Base-by-base conservation (phyloP, 2,888 invertebrate species). In the Ramazzottius varieornatus region DNA sequence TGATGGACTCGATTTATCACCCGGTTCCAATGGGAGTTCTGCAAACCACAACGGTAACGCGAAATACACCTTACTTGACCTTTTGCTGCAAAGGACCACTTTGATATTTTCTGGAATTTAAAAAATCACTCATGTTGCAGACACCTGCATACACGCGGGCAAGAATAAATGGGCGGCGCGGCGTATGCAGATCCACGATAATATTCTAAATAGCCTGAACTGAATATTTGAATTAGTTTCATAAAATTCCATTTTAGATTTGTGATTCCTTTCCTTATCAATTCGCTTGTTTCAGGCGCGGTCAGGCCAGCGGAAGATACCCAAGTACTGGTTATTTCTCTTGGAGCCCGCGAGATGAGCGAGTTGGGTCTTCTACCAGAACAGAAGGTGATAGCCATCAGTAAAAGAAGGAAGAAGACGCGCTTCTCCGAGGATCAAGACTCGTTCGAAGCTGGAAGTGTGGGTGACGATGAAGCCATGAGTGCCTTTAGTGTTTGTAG, bases 381-480 rank as follows among this genome's bases (percentile, higher is more conserved):
- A 33, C 46, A 65, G 29, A 33, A 54, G 29, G 54, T 54, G 29
- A 16, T 54, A 29, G 54, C 54, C 4, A 24, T 54, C 16, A 54
- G 29, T 54, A 54, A 29, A 54, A 29, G 29, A 54, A 54, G 24
- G 54, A 80, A 80, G 69, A 71, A 79, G 54, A 79, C 80, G 1
- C 73, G 82, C 68, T 90, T 90, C 76, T 88, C 87, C 0, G 87
- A 86, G 72, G 92, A 92, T 72, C 92, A 92, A 75, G 91, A 89
- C 32, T 91, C 77, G 20, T 75, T 77, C 66, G 54, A 54, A 8
- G 54, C 24, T 8, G 54, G 54, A 13, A 54, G 54, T 24, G 29
- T 40, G 20, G 40, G 8, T 24, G 54, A 54, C 29, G 54, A 54
- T 24, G 54, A 54, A 54, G 54, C 54, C 29, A 54, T 54, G 54